Evolutionary conservation across 64 coral and sea anemone species (phyloP), one percentile per base, ranked within the genome.

Genomic region (Catalaphyllia jardinei): DNA sequence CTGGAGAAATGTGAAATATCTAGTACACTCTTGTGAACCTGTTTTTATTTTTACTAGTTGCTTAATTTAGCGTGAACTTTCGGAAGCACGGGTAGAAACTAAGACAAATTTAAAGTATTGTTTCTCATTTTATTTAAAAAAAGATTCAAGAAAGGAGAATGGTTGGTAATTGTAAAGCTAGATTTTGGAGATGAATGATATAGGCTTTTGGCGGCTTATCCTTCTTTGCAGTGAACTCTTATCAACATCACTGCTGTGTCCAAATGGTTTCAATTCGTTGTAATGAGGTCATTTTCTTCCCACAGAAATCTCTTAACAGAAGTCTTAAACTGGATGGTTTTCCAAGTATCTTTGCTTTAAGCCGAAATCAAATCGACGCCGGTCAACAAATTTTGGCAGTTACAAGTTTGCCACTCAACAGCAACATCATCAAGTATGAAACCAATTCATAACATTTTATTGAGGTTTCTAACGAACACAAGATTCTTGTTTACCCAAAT

Each of bases 1-100:
- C 39, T 51, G n/a, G 62, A 18, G 51, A 85, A 85, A 85, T 85
- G 38, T 69, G 18, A 42, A 49, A 71, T 33, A 50, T 71, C 67
- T 38, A 51, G 50, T 20, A 17, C 10, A 24, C 1, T 16, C 62
- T 71, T 22, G 35, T 46, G 22, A 71, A 16, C 49, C 10, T 51
- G 39, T 52, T 85, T 11, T 20, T 38, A 17, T n/a, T 83, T 8
- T 24, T 27, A 69, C 1, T 0, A n/a, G 4, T 27, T 10, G 3
- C 65, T 24, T 69, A 69, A 67, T 38, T 20, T 15, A 30, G 31
- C 7, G 15, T 1, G 54, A 57, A 57, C 30, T 27, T 19, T 29
- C 1, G 13, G 22, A 57, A 51, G 49, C 4, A 79, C 22, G 6
- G 7, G 27, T 25, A 28, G 8, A 79, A 13, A 28, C 22, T 22